Base-by-base conservation (phyloP, 2,888 invertebrate genomes). In the Acronicta alni region DNA sequence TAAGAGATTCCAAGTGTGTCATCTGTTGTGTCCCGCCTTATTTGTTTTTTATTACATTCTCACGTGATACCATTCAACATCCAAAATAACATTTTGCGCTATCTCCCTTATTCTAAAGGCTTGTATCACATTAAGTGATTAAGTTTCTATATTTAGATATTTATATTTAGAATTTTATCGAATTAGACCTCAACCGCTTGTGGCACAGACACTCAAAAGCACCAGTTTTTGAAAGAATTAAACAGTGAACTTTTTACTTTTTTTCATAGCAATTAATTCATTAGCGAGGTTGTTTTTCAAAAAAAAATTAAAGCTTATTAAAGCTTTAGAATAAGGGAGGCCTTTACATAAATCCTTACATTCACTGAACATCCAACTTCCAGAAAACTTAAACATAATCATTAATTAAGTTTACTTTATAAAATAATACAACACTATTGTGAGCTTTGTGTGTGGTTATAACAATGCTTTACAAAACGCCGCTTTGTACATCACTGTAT, bases 401-500 rank as follows among this genome's bases (percentile, higher is more conserved):
- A 63, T 57, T 46, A 54, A 60, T 58, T 67, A 68, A 79, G 63
- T 52, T 67, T 75, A 65, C 42, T 52, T 62, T 46, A 43, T 69
- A 64, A 65, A 64, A 60, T 68, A 66, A 62, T 59, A 56, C 52
- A 57, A 60, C 57, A 75, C 68, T 58, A 57, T 67, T 75, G 76
- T 80, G 86, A 83, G 90, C 89, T 89, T 90, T 89, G 89, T 89
- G 86, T 90, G 90, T 89, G 88, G 90, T 90, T 90, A 88, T 87
- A 83, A 82, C 72, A 78, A 77, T 69, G 69, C 62, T 77, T 75
- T 70, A 69, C 54, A 73, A 53, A 58, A 63, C 52, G 65, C 49
- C 52, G 72, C 77, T 77, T 73, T 45, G 23, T 54, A 49, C 42
- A 57, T 75, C 62, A 62, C 72, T 81, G 80, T 79, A 70, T 46